Base-by-base conservation (phyloP, 2,888 invertebrate genomes). In the Notocelia uddmanniana region DNA sequence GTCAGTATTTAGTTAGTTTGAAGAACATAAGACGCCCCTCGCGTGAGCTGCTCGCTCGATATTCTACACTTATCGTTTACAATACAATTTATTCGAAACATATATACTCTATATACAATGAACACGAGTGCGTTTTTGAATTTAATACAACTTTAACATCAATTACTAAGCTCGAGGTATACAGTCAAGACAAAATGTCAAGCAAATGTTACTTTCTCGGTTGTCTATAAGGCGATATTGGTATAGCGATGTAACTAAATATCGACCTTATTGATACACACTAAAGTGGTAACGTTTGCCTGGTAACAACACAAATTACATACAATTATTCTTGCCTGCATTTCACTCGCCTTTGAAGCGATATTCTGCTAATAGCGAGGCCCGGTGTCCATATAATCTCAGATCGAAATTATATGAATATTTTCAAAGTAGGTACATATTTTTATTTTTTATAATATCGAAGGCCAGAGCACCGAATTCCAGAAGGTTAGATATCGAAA, bases 71-170 rank as follows among this genome's bases (percentile, higher is more conserved):
- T 63, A 69, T 57, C n/a, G 13, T 57, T 63, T 69, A 69, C 57
- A 60, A 45, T 59, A 62, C 72, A 66, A 62, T 52, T 58, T 67
- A 68, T 62, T 62, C 72, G 67, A 72, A 67, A 62, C 67, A 68
- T 72, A 71, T 69, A 62, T 70, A 70, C 64, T 45, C 45, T 72
- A 72, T 72, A 68, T 72, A 68, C 72, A 72, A 57, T 68, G 72
- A 72, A 72, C 67, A 72, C 67, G 72, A 62, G 72, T 72, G 72
- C 72, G 15, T 45, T 68, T 68, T 41, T 50, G 48, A 72, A 62
- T 68, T 67, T 60, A 15, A 67, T 54, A 62, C 55, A 67, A 60
- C 67, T 37, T 37, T 15, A 50, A 71, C 57, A 57, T 69, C 59
- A 50, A 70, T 15, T 19, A 62, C 45, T 64, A 64, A 54, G 52